phyloP scores from a whole-genome alignment of 2,113 vertebrate species.

The Rhizomys pruinosus region DNA sequence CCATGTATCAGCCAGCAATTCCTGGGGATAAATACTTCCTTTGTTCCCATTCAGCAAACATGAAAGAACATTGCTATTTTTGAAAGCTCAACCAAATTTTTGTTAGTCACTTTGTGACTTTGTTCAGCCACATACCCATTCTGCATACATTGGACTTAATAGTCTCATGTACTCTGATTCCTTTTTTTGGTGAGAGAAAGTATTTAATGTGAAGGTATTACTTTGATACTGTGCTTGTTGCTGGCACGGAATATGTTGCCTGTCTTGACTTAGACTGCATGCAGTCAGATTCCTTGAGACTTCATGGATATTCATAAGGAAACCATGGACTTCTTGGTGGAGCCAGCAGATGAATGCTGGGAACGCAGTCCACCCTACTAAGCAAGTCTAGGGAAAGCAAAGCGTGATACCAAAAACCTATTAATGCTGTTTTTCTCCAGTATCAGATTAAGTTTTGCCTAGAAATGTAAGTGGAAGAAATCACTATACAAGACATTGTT shows the following conservation, averaged over 20 bases:
- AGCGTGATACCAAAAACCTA: not conserved
- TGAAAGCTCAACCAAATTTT: not conserved
- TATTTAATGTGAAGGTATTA: too few species aligned
- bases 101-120: not conserved
- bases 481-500: not conserved
- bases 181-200: too few species aligned
- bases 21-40: not conserved
- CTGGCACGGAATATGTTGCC: not conserved
- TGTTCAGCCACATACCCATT: not conserved
- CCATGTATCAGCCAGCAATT: not conserved
- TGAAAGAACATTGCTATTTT: not conserved
- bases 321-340: not conserved
- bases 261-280: not conserved
- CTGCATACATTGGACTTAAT: too few species aligned
- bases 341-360: not conserved
- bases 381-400: not conserved
- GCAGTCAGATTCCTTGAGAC: not conserved
- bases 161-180: too few species aligned
- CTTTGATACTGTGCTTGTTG: not conserved
- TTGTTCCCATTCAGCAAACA: not conserved
- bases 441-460: not conserved
- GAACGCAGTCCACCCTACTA: not conserved
- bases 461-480: constrained; percentile 14
- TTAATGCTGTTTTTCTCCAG: not conserved
- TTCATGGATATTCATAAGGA: too few species aligned